These are phyloP conservation scores for Cottus gobio DNA, from an alignment of 2,113 vertebrate genomes.

Conservation along the genomic window DNA sequence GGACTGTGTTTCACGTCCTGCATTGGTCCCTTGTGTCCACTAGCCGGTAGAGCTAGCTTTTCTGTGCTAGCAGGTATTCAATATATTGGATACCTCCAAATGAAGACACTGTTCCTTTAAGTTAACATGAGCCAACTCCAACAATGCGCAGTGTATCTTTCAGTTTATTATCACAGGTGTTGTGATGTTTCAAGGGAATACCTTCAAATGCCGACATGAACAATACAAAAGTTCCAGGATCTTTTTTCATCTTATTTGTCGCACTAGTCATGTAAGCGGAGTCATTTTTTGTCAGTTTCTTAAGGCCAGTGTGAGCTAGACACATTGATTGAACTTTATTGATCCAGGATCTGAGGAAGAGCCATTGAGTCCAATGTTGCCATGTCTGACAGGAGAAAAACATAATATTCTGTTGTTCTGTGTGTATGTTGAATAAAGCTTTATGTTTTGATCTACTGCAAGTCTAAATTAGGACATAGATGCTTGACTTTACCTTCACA, in stretches of 20 bases:
- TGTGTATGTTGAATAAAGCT: neutral
- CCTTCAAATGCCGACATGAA: neutral
- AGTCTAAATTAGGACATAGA: neutral
- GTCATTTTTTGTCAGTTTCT: slow-evolving; percentile 12
- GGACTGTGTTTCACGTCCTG: neutral
- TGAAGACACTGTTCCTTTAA: neutral
- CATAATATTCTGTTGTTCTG: neutral
- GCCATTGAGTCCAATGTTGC: slow-evolving; percentile 28
- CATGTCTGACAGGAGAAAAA: slow-evolving; percentile 9
- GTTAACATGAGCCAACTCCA: neutral
- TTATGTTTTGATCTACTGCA: neutral
- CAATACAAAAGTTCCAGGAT: neutral
- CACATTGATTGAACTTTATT: slow-evolving; percentile 37
- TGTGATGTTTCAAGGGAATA: neutral
- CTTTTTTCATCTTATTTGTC: neutral
- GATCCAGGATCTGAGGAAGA: slow-evolving; percentile 33
- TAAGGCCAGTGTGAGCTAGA: slow-evolving; percentile 18
- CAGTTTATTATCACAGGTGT: neutral
- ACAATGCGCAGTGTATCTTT: neutral
- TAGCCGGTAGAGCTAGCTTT: neutral
- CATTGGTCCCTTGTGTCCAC: neutral
- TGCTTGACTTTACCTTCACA: neutral
- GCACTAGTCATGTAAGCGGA: slow-evolving; percentile 11
- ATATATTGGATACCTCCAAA: neutral
- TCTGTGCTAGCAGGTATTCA: neutral